A percentile compares a stretch with the other conserved stretches of the same genome.
Conservation (phyloP, 2,888 invertebrate genomes). For the Anodontia alba region DNA sequence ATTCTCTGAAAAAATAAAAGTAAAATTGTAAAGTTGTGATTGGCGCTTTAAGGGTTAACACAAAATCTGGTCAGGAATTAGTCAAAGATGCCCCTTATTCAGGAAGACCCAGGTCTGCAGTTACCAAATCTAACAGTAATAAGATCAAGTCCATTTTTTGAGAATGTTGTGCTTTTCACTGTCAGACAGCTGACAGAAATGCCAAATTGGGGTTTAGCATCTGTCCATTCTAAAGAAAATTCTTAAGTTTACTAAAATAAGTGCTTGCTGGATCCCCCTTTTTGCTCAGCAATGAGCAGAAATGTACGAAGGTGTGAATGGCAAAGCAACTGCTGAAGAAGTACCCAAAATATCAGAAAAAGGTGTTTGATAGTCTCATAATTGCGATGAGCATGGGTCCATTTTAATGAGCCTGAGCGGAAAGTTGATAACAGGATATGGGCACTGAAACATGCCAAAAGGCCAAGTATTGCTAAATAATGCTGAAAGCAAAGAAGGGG, state of each 20-base stretch:
- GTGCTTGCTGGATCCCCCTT: neutral
- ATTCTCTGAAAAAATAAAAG: too few species aligned
- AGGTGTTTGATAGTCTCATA: slow-evolving; percentile 6
- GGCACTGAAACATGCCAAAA: too few species aligned
- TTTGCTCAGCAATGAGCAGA: slow-evolving; percentile 1
- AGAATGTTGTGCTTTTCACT: slow-evolving; percentile 19
- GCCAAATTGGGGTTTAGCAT: slow-evolving; percentile 21
- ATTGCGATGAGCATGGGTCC: neutral
- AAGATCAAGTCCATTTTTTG: slow-evolving; percentile 14
- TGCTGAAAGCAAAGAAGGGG: neutral
- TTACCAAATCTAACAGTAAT: slow-evolving; percentile 14
- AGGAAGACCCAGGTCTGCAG: slow-evolving; percentile 18
- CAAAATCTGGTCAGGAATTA: slow-evolving; percentile 12
- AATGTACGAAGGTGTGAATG: neutral
- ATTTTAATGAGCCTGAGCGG: neutral
- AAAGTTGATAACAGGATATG: slow-evolving; percentile 8
- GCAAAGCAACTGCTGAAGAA: neutral
- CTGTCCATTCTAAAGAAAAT: slow-evolving; percentile 16
- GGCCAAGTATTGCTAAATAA: neutral
- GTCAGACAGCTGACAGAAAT: slow-evolving; percentile 19
- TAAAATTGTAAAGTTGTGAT: too few species aligned
- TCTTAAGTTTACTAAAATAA: slow-evolving; percentile 18
- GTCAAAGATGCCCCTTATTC: slow-evolving; percentile 16
- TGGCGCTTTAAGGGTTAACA: too few species aligned
- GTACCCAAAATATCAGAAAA: neutral